Conservation (phyloP, 2,797 vertebrate species). For the Enteromius fasciolatus region DNA sequence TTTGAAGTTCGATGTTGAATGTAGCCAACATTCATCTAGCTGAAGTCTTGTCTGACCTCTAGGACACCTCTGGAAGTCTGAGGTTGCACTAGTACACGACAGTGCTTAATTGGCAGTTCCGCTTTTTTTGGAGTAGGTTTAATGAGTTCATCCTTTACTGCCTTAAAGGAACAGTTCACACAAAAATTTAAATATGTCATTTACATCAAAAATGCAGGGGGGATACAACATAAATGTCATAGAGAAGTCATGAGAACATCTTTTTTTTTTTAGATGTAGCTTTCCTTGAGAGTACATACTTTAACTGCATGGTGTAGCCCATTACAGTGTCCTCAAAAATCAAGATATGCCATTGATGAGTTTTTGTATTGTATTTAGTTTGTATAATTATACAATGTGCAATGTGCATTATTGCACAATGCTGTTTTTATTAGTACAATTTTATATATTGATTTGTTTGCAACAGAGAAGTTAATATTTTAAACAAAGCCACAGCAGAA, state of each 20-base stretch:
- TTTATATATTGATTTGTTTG: not conserved
- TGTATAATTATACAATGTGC: too few species aligned
- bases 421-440: not conserved
- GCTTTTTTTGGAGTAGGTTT: conserved; percentile 46
- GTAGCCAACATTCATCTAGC: conserved; percentile 52
- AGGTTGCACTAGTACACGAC: conserved; percentile 40
- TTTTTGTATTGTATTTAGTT: not conserved
- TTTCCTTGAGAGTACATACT: not conserved
- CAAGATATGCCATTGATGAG: not conserved
- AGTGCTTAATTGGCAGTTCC: conserved; percentile 61
- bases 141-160: conserved; percentile 53
- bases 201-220: not conserved
- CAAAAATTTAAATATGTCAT: not conserved
- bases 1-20: conserved; percentile 60
- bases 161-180: conserved; percentile 23
- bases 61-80: conserved; percentile 58
- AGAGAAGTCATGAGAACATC: not conserved
- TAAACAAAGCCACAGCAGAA: not conserved
- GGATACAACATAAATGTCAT: not conserved
- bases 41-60: conserved; percentile 56
- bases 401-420: too few species aligned
- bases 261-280: not conserved
- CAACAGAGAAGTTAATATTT: not conserved
- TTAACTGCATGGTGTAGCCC: not conserved
- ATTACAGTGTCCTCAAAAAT: not conserved